phyloP scores from a whole-genome alignment of 2,797 vertebrate species.

The Acipenser transmontanus region DNA sequence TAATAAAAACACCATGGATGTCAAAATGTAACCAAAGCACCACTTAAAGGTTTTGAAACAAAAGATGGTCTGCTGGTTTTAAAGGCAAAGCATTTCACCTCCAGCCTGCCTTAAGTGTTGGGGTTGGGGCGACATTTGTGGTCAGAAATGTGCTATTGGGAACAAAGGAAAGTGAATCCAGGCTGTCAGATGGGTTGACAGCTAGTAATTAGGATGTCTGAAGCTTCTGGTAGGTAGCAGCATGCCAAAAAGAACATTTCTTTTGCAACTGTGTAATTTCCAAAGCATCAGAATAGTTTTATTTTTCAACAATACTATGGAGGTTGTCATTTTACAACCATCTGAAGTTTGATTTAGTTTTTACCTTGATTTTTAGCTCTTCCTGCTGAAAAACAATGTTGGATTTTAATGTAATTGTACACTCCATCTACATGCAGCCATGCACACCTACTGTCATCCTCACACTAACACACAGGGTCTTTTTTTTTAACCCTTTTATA shows the following conservation, averaged over 20 bases:
- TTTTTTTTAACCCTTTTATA: no score
- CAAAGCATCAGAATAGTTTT: slow-evolving; percentile 42
- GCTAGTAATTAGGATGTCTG: slow-evolving; percentile 56
- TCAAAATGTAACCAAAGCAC: no score
- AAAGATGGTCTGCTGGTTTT: no score
- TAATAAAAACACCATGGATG: no score
- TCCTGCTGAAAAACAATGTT: no score
- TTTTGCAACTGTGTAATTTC: slow-evolving; percentile 51
- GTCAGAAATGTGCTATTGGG: not conserved
- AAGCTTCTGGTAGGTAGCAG: slow-evolving; percentile 43
- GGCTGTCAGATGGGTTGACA: slow-evolving; percentile 27
- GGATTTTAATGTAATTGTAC: no score
- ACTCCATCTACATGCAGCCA: no score
- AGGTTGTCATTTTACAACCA: slow-evolving; percentile 55
- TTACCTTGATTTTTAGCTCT: slow-evolving; percentile 33
- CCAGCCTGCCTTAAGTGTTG: slow-evolving; percentile 6
- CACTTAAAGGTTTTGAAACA: no score
- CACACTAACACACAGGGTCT: no score
- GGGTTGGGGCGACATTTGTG: slow-evolving; percentile 29
- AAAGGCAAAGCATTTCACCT: slow-evolving; percentile 2
- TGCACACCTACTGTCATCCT: no score
- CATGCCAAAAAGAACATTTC: slow-evolving; percentile 20
- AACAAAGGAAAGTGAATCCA: slow-evolving; percentile 29
- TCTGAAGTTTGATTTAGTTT: slow-evolving; percentile 43
- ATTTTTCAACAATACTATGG: slow-evolving; percentile 23